phyloP scores from a whole-genome alignment of 2,888 invertebrate genomes.

The Tribolium freemani region DNA sequence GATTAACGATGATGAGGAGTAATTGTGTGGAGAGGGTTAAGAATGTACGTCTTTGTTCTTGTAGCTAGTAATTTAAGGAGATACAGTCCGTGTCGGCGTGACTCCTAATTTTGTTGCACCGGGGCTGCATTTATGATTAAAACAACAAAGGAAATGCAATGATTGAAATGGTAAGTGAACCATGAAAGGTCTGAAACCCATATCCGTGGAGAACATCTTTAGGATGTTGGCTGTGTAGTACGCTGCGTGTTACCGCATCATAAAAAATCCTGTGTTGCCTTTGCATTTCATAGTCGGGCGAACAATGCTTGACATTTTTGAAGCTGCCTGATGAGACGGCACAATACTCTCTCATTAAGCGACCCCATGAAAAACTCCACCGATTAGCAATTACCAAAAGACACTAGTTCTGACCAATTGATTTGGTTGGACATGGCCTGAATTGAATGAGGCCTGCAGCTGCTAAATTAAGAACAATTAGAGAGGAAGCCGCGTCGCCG shows the following conservation, averaged over 20 bases:
- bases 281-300: constrained; percentile 33
- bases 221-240: constrained; percentile 11
- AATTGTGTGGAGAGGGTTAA: constrained; percentile 31
- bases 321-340: constrained; percentile 32
- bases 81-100: constrained; percentile 37
- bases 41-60: constrained; percentile 34
- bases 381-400: background rate
- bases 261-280: constrained; percentile 33
- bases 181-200: constrained; percentile 49
- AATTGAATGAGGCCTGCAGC: constrained; percentile 34
- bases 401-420: background rate
- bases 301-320: constrained; percentile 37
- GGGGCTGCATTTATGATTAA: constrained; percentile 40
- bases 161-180: constrained; percentile 54
- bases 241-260: constrained; percentile 33
- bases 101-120: constrained; percentile 36
- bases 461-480: constrained; percentile 40
- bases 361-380: background rate
- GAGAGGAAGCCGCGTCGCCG: constrained; percentile 39
- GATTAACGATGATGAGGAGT: constrained; percentile 28
- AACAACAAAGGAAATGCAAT: constrained; percentile 52
- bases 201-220: constrained; percentile 43
- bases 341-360: constrained; percentile 29
- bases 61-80: constrained; percentile 38
- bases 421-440: constrained; percentile 6